Percentiles rank a stretch among this genome's conserved stretches.
Conservation (phyloP, 2,797 vertebrate genomes). For the Protosalanx chinensis region DNA sequence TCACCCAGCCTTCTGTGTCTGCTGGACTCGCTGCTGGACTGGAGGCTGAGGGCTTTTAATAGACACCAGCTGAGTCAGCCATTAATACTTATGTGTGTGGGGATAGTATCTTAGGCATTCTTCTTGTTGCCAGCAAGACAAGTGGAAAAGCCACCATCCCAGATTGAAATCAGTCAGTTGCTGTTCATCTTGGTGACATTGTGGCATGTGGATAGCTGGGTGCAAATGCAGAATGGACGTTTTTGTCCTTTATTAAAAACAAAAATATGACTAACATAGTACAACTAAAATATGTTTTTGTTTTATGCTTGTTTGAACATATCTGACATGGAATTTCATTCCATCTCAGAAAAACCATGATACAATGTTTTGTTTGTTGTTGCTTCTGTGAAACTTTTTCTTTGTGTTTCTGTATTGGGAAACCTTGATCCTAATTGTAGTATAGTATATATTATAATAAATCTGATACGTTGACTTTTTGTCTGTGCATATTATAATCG, state of each 20-base stretch:
- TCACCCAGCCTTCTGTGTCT: slow-evolving; percentile 21
- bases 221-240: neutral
- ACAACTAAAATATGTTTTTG: too few species aligned
- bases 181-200: neutral
- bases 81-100: slow-evolving; percentile 60
- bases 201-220: neutral
- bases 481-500: neutral
- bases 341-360: too few species aligned
- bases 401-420: too few species aligned
- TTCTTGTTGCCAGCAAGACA: slow-evolving; percentile 43
- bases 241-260: neutral
- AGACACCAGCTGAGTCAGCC: slow-evolving; percentile 67
- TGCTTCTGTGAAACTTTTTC: too few species aligned
- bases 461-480: too few species aligned
- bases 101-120: slow-evolving; percentile 57
- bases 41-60: slow-evolving; percentile 68
- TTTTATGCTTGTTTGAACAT: too few species aligned
- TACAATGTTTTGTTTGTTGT: too few species aligned
- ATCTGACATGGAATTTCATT: too few species aligned
- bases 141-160: neutral
- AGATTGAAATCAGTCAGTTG: slow-evolving; percentile 25
- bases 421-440: too few species aligned
- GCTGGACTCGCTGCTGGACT: slow-evolving; percentile 32
- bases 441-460: too few species aligned
- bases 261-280: too few species aligned